Base-by-base conservation (phyloP, 2,113 vertebrate species). In the Neopipo cinnamomea region DNA sequence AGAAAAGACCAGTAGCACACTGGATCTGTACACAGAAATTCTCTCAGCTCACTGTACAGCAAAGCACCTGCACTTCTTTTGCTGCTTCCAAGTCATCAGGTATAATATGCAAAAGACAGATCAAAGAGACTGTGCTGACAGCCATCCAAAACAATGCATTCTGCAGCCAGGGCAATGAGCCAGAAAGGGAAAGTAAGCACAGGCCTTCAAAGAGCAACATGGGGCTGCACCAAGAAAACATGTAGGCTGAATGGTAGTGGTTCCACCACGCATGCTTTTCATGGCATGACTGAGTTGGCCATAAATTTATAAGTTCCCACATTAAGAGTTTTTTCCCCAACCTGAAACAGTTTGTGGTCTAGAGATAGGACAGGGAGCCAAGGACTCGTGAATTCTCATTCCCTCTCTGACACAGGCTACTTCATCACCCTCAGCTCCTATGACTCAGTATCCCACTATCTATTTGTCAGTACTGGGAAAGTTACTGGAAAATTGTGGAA, bases 111-210 rank as follows among this genome's bases (percentile, higher is more conserved):
- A 71, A 81, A 85, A 94, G 47, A 56, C 68, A 94, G 73, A 97
- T 93, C 79, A 96, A 95, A 96, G 39, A 68, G 44, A 67, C 25
- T 67, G 18, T 61, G 77, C 33, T 88, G 85, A 91, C 59, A 89
- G 23, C 46, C 61, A 52, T 77, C 71, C 84, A 95, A 96, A 95
- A 94, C 81, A 94, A 96, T 58, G 70, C 58, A 77, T 17, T 66
- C 83, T 72, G 74, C 50, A 93, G 88, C 67, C 91, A 94, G 70
- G 55, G 62, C 58, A 67, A 52, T 8, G 30, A 94, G 73, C 73
- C 91, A 95, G 53, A 75, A 74, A 87, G n/a, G 21, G 50, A 96
- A 95, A 95, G 53, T 35, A 94, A 96, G 89, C 56, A 76, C 63
- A 74, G 72, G 25, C 39, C 82, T 91, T 89, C 85, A 93, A 86